Evolutionary conservation across 1,140 invertebrate genomes (phyloP), one percentile per base, ranked within the genome.

Genomic region (Trachymyrmex cornetzi): DNA sequence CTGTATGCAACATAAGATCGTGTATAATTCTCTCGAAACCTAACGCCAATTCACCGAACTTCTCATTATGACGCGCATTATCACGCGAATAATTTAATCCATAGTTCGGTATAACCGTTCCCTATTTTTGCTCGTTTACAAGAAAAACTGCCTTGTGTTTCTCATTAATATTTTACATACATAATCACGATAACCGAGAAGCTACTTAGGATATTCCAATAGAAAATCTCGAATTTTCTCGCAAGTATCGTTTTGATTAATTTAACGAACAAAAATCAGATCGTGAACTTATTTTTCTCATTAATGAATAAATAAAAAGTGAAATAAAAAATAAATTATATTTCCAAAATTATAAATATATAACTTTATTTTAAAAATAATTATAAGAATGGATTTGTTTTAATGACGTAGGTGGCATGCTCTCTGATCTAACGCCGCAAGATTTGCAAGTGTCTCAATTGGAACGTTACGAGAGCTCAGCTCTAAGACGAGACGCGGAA

Each of bases 401-500:
- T 38, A 22, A 69, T 16, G 0, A 27, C n/a, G 11, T 24, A 91
- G 90, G 90, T 38, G 55, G 85, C 2, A 55, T 77, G 12, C 44
- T 91, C 34, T 85, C 75, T 3, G 81, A 67, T n/a, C 30, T 88
- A 14, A 66, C 57, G 24, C 27, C 82, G 5, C 89, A 89, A 3
- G 90, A 91, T 19, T 14, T 87, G 19, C 87, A 89, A 67, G 19
- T 85, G 11, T 59, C 90, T 16, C 90, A 82, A 38, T 14, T 90
- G 14, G 89, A 88, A 77, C 92, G 91, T 55, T 92, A 92, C 86
- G 92, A 93, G 7, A 61, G 87, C 50, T 88, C 81, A 4, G 24
- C 38, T 74, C n/a, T 88, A 27, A 90, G 90, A 88, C 88, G 90
- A 61, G 92, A 94, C 19, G 80, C 92, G 16, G 93, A 94, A 69